These are phyloP conservation scores for Dinocampus coccinellae DNA, from an alignment of 2,888 invertebrate species.

Conservation along the genomic window DNA sequence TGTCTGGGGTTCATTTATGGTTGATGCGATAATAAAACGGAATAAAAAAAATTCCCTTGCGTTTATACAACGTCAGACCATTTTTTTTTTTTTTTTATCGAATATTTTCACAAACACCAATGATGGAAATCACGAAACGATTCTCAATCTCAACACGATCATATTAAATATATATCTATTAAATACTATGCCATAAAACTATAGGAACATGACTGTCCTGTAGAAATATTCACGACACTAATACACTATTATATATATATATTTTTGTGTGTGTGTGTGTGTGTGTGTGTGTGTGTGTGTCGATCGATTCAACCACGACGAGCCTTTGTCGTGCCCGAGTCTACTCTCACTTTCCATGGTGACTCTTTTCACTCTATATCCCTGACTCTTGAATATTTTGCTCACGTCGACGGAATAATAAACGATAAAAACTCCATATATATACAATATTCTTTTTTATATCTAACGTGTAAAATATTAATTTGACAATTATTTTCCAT, in stretches of 20 bases:
- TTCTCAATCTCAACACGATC: constrained; percentile 37
- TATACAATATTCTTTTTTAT: constrained; percentile 45
- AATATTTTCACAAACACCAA: constrained; percentile 57
- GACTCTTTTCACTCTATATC: constrained; percentile 9
- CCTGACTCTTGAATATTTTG: constrained; percentile 50
- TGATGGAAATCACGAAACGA: constrained; percentile 29
- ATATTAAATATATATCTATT: background rate
- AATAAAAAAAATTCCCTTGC: constrained; percentile 26
- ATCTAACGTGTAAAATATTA: constrained; percentile 34
- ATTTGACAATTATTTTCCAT: constrained; percentile 13
- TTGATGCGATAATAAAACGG: constrained; percentile 46
- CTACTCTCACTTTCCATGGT: constrained; percentile 13
- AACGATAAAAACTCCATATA: constrained; percentile 55
- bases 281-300: constrained; percentile 23
- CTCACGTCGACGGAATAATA: constrained; percentile 59
- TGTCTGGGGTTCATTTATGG: constrained; percentile 51
- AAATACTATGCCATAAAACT: background rate
- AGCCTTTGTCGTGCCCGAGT: background rate
- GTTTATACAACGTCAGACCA: constrained; percentile 36
- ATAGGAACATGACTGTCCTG: constrained; percentile 1
- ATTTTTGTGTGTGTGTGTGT: background rate
- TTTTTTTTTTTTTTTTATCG: no score
- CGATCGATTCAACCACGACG: constrained; percentile 26
- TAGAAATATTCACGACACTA: no score
- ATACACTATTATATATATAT: no score